A percentile compares a stretch with the other conserved stretches of the same genome.
phyloP scores from a whole-genome alignment of 2,888 invertebrate species.

The Polymixis flavicincta region DNA sequence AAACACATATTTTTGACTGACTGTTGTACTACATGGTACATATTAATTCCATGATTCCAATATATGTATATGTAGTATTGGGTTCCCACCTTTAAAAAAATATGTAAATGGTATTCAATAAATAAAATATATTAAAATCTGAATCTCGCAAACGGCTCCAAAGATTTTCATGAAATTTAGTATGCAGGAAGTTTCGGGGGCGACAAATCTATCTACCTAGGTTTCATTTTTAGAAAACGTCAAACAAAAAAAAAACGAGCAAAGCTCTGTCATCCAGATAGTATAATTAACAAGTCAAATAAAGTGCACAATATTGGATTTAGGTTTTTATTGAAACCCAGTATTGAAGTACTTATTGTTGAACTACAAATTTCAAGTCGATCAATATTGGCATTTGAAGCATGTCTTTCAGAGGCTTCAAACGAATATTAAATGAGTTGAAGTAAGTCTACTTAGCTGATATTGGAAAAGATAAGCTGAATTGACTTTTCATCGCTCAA shows the following conservation, averaged over 20 bases:
- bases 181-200: too few relatives aligned
- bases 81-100: too few relatives aligned
- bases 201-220: too few relatives aligned
- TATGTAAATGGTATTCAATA: too few relatives aligned
- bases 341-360: conserved; percentile 1
- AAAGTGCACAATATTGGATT: neutral
- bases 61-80: neutral
- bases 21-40: too few relatives aligned
- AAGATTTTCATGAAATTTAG: too few relatives aligned
- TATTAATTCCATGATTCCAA: neutral
- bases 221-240: too few relatives aligned
- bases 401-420: conserved; percentile 12
- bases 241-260: too few relatives aligned
- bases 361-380: neutral
- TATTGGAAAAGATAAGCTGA: conserved; percentile 27
- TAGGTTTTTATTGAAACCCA: neutral
- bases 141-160: too few relatives aligned
- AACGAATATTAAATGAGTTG: conserved; percentile 23
- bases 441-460: conserved; percentile 10
- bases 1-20: neutral
- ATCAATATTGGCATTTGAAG: conserved; percentile 14
- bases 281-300: neutral
- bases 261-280: too few relatives aligned
- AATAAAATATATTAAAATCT: too few relatives aligned
- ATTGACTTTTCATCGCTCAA: conserved; percentile 21